Evolutionary conservation across 2,113 vertebrate species (phyloP), one percentile per base, ranked within the genome.

Genomic region (Oncorhynchus kisutch): DNA sequence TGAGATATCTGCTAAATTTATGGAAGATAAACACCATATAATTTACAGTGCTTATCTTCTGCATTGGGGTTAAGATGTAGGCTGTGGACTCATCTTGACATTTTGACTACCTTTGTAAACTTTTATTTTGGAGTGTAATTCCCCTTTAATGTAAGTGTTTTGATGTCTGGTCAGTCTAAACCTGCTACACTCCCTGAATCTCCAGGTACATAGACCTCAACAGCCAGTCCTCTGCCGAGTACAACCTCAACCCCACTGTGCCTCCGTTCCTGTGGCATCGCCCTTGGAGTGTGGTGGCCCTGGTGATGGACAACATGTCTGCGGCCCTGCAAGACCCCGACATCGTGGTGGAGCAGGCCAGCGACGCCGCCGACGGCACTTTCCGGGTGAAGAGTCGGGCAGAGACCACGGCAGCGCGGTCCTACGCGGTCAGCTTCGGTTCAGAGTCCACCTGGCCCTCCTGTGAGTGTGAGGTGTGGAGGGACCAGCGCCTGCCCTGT

Each of bases 231-330:
- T 27, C 25, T 31, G 29, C 18, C 4, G 70, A 72, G 7, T 54
- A 54, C 45, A 31, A 2, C 24, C 13, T 72, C 27, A 29, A 59
- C 22, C 51, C 51, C 24, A 3, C 51, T 9, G 27, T 31, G 24
- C 70, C 70, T 14, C 51, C 24, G 24, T 72, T 60, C 51, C 70
- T 72, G 27, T 59, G 70, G 70, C 25, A 59, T 24, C 49, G 70
- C 1, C 70, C 70, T 25, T 20, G 16, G 13, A 20, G 45, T 3
- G 54, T 72, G 16, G 70, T 57, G 51, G 5, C 49, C 70, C 48
- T 18, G 13, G 54, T 72, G 70, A 72, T 22, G 54, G 49, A 59
- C 54, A 72, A n/a, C 51, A 54, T 72, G 27, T 24, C 57, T 2
- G 14, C 16, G 0, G 70, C 49, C 14, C 7, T 29, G 5, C 51